Conservation (phyloP, 2,113 vertebrate genomes). For the Aramus guarauna region DNA sequence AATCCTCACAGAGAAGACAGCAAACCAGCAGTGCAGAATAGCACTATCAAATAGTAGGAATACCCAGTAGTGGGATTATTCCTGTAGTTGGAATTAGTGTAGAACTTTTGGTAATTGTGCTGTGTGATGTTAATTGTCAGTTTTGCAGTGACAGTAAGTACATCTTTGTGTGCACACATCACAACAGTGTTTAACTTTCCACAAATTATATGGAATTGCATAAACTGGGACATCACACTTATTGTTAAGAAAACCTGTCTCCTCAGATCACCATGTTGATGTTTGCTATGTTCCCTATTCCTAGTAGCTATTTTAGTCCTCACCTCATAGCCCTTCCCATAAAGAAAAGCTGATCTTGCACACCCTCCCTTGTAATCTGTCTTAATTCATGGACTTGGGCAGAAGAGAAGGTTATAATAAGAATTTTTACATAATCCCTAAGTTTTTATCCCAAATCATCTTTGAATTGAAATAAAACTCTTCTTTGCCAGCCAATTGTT, state of each 20-base stretch:
- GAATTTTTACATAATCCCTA: background rate
- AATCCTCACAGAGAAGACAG: background rate
- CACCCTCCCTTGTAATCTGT: background rate
- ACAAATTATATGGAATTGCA: background rate
- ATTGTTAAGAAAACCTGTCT: background rate
- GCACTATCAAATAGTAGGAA: background rate
- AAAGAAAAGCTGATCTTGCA: background rate
- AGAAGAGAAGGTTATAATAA: background rate
- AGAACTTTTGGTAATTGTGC: background rate
- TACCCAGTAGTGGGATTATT: background rate
- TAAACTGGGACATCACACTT: background rate
- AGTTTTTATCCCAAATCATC: background rate
- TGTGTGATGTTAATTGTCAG: background rate
- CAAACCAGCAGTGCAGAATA: background rate
- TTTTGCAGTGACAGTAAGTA: background rate
- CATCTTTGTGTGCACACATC: background rate
- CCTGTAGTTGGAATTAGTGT: background rate
- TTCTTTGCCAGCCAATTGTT: background rate
- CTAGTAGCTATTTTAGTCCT: background rate
- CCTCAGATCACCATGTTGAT: background rate
- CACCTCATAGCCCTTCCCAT: background rate
- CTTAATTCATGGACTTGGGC: background rate
- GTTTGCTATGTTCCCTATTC: background rate
- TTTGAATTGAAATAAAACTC: background rate
- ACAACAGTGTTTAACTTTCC: background rate